Base-by-base conservation (phyloP, 2,113 vertebrate species). In the Tricholaema leucomelas region DNA sequence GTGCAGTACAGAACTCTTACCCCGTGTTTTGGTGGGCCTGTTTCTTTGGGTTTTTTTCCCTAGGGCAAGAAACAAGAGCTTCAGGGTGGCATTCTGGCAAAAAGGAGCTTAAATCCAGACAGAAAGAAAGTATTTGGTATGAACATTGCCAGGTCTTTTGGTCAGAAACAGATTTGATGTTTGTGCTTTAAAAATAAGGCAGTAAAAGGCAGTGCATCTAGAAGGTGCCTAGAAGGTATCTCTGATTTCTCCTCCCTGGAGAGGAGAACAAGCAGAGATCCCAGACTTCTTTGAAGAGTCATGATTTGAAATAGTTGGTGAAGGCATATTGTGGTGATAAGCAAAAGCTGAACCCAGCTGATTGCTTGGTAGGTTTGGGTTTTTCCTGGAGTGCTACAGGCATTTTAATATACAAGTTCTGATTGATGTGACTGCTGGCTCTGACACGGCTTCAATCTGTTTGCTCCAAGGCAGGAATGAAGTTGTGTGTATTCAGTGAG, bases 401-500 rank as follows among this genome's bases (percentile, higher is more conserved):
- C 74, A 9, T 76, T 84, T 76, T 90, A 84, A 73, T 77, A 28
- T 33, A 42, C 8, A 4, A 63, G 38, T 91, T 83, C 78, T 91
- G 88, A 80, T 64, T 91, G 84, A 85, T 88, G 80, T 1, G 5
- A 56, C 81, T 70, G 31, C 48, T 83, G 69, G 48, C 33, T 76
- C 59, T 83, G 82, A 82, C 64, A 38, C 4, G 27, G 59, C 77
- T 89, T 91, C 85, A 69, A 40, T 91, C 91, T 76, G 0, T 72
- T 86, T 87, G 59, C 69, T 76, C 42, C 42, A 18, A 85, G 71
- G 81, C 76, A 59, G 93, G 73, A 89, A 93, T 59, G 64, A 82
- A 60, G 42, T 28, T 8, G 5, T 86, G 38, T 80, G 59, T 83
- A 55, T 76, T 76, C 77, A 80, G 59, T 8, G 44, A 80, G 59